Conservation (phyloP, 2,113 vertebrate genomes). For the Crotalus viridis region DNA sequence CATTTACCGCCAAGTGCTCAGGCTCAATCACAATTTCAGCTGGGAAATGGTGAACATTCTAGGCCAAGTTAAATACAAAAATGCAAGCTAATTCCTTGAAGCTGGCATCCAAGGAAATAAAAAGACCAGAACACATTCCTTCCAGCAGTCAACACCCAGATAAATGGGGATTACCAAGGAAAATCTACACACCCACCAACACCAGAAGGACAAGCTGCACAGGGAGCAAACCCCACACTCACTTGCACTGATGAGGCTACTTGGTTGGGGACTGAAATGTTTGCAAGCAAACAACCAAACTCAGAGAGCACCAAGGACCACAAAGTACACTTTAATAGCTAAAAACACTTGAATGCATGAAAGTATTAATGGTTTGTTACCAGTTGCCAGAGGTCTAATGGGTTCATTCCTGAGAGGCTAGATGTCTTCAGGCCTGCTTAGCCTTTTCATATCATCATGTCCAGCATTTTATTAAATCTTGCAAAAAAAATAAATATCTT, state of each 20-base stretch:
- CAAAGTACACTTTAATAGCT: conserved; percentile 41
- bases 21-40: not conserved
- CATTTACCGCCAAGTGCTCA: conserved; percentile 35
- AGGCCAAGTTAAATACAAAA: not conserved
- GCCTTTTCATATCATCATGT: conserved; percentile 18
- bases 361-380: conserved; percentile 46
- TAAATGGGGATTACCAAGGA: not conserved
- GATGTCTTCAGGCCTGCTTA: conserved; percentile 23
- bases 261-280: not conserved
- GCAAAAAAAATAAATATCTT: conserved; percentile 31
- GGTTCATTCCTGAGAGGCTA: conserved; percentile 23
- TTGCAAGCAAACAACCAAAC: not conserved
- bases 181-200: not conserved
- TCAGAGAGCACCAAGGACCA: not conserved
- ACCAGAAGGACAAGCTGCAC: not conserved
- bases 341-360: conserved; percentile 27
- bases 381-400: conserved; percentile 26
- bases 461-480: conserved; percentile 38
- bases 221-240: not conserved
- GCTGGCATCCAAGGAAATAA: not conserved
- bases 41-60: not conserved
- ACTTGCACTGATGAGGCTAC: not conserved
- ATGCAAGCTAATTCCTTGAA: not conserved
- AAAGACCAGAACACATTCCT: not conserved
- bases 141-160: not conserved